Conservation (phyloP, 2,113 vertebrate species). For the Neotoma lepida region DNA sequence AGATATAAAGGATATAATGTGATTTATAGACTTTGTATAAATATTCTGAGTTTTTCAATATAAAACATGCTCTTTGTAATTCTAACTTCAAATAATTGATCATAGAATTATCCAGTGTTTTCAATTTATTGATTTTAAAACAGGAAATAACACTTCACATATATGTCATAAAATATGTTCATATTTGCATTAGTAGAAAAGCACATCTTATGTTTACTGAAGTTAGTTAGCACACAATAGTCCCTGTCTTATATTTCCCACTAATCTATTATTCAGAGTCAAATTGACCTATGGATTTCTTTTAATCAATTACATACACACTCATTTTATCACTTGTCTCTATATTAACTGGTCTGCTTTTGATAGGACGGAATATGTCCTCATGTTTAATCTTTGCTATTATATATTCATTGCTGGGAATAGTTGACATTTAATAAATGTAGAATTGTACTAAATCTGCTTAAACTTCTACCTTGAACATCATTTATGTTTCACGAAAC, state of each 20-base stretch:
- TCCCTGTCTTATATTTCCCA: background rate
- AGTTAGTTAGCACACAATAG: background rate
- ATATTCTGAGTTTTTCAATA: background rate
- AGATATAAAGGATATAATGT: background rate
- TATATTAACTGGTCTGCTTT: background rate
- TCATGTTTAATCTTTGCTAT: conserved; percentile 3
- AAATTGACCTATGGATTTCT: background rate
- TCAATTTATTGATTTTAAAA: conserved; percentile 41
- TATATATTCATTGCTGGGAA: conserved; percentile 8
- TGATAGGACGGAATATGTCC: background rate
- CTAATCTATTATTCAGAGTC: background rate
- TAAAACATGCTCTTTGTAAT: conserved; percentile 26
- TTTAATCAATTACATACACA: conserved; percentile 1
- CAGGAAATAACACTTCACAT: background rate
- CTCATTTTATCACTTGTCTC: background rate
- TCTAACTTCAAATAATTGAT: conserved; percentile 34
- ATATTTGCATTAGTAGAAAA: background rate
- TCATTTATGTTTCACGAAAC: background rate
- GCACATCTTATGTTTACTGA: conserved; percentile 11
- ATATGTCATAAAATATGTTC: conserved; percentile 2
- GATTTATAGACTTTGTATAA: background rate
- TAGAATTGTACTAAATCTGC: background rate
- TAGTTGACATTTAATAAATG: background rate
- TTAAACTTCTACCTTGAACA: background rate
- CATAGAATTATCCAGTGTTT: conserved; percentile 47